Evolutionary conservation across 2,888 invertebrate genomes (phyloP), one percentile per base, ranked within the genome.

Genomic region (Spodoptera exigua): DNA sequence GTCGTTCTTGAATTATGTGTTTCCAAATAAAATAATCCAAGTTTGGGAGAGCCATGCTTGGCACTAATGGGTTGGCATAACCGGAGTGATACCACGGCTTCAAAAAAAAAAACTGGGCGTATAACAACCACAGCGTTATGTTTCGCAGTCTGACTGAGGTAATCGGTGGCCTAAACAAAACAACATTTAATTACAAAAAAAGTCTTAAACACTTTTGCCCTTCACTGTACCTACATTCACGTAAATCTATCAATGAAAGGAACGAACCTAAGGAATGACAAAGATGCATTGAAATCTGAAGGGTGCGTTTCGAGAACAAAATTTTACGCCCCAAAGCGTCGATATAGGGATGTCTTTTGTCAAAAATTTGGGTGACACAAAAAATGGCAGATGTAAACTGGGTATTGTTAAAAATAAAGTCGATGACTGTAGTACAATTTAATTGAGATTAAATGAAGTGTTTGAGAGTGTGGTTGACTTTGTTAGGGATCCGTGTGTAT

Each of bases 361-460:
- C 27, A 27, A 27, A 12, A 55, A 53, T 58, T 73, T 70, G 53
- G 62, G n/a, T n/a, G n/a, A 70, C 70, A 62, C 79, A 80, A 85
- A 84, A 85, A 82, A 82, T 77, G 73, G 85, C 90, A 90, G 90
- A 90, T 90, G 82, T 74, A 86, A 88, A 88, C 84, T 87, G 41
- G 60, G 63, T 61, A 80, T 88, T 89, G 85, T 61, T 76, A 58
- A 62, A 80, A 82, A 5, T 80, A 52, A 82, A 88, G 89, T 90
- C 86, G 88, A 91, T 89, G 79, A 80, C 79, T 75, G 63, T 81
- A 68, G 76, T 80, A 72, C n/a, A n/a, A 54, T 76, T 74, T 83
- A 81, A 91, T 91, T 91, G 91, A 84, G 86, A 86, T 91, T 87
- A 83, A 90, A 91, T 91, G 89, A 89, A 91, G 90, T 91, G 87